Percentiles rank a stretch among this genome's conserved stretches.
Evolutionary conservation across 2,888 invertebrate species (phyloP).

Genomic region (Gari tellinella): DNA sequence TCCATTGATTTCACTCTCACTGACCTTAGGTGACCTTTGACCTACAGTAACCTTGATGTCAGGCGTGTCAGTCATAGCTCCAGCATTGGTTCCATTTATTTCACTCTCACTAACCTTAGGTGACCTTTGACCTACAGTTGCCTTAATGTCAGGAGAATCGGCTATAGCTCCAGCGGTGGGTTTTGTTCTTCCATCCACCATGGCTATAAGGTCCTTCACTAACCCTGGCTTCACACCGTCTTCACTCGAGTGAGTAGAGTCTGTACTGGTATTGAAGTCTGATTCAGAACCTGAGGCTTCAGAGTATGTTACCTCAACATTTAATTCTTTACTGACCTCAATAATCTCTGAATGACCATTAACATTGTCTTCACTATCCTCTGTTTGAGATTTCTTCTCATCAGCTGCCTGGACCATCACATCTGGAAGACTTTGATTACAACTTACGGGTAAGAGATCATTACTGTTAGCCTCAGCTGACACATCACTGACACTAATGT

Average conservation of each 20-base stretch:
- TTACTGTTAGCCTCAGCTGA: no score
- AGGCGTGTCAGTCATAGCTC: no score
- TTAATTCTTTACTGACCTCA: not conserved
- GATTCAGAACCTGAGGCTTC: constrained; percentile 17
- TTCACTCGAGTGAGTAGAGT: constrained; percentile 18
- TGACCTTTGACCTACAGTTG: not conserved
- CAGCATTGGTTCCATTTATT: not conserved
- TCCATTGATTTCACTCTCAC: not conserved
- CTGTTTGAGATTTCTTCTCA: no score
- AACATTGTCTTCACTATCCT: no score
- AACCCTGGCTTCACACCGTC: constrained; percentile 41
- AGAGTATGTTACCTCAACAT: not conserved
- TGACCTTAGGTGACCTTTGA: not conserved
- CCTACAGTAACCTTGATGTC: not conserved
- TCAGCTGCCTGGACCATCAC: no score
- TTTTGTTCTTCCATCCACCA: constrained; percentile 25
- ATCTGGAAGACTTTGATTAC: no score
- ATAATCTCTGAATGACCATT: not conserved
- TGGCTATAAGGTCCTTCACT: constrained; percentile 52
- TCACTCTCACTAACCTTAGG: constrained; percentile 16
- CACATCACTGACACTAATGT: no score
- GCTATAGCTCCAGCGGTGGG: no score
- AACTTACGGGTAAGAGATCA: no score
- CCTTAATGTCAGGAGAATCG: not conserved
- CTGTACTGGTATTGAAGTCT: constrained; percentile 31